These are phyloP conservation scores for Pheosia gnoma DNA, from an alignment of 2,888 invertebrate genomes.

Conservation along the genomic window DNA sequence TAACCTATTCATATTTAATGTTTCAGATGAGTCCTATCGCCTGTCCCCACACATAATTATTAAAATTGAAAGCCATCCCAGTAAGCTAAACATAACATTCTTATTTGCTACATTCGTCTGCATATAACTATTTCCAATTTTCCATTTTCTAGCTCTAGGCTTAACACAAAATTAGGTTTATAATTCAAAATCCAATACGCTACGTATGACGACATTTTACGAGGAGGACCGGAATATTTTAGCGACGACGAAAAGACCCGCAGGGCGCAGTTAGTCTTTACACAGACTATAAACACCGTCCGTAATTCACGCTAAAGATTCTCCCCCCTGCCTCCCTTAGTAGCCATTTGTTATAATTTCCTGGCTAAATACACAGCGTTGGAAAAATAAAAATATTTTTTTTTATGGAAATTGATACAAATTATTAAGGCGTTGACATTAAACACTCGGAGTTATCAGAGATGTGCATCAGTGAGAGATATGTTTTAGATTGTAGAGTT, in stretches of 20 bases:
- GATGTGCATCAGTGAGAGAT: no score
- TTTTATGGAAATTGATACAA: conserved; percentile 58
- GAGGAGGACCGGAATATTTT: not conserved
- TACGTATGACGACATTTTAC: not conserved
- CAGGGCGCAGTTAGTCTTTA: conserved; percentile 31
- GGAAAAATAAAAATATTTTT: conserved; percentile 49
- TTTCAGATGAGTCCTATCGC: no score
- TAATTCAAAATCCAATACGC: not conserved
- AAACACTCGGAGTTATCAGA: not conserved
- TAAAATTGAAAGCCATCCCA: no score
- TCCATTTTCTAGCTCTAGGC: not conserved
- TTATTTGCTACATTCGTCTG: no score
- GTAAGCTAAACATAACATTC: no score
- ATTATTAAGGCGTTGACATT: conserved; percentile 49
- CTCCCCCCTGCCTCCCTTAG: conserved; percentile 32
- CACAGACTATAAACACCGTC: conserved; percentile 37
- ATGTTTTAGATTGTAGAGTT: no score
- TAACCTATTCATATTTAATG: no score
- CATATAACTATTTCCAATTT: no score
- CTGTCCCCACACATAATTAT: no score
- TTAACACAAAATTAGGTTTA: not conserved
- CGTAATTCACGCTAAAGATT: conserved; percentile 48
- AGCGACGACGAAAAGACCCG: conserved; percentile 10
- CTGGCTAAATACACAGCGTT: conserved; percentile 44
- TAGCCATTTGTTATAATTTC: conserved; percentile 63